These are phyloP conservation scores for Dynastes tityus DNA, from an alignment of 2,888 invertebrate genomes.

Conservation along the genomic window DNA sequence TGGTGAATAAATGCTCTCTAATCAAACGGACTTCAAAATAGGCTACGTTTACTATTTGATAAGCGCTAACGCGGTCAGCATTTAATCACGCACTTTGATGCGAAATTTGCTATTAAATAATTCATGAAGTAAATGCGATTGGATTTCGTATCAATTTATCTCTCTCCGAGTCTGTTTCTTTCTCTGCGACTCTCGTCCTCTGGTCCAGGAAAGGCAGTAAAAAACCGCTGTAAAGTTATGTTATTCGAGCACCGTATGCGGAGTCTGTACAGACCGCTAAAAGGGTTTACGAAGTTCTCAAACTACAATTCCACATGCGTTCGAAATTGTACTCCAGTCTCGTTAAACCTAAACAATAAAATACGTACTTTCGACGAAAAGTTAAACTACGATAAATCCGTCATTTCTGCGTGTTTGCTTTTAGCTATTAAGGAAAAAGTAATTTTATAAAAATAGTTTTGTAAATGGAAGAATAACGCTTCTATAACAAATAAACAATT, in stretches of 20 bases:
- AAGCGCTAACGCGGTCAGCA: conserved; percentile 55
- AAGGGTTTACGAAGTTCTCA: conserved; percentile 45
- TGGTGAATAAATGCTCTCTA: conserved; percentile 50
- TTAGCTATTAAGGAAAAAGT: conserved; percentile 4
- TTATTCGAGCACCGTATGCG: conserved; percentile 35
- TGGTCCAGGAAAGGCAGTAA: neutral
- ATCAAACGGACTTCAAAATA: conserved; percentile 56
- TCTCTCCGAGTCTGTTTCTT: conserved; percentile 1
- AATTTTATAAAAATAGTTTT: neutral
- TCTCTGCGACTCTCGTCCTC: neutral
- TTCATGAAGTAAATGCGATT: conserved; percentile 47
- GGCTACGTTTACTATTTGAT: conserved; percentile 55
- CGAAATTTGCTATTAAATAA: conserved; percentile 47
- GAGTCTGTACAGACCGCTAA: conserved; percentile 34
- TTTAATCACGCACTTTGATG: conserved; percentile 54
- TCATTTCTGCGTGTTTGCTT: neutral
- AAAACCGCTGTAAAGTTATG: conserved; percentile 36
- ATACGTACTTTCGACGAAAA: conserved; percentile 35
- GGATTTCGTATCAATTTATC: conserved; percentile 45
- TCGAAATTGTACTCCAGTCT: conserved; percentile 35
- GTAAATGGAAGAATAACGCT: too few relatives aligned
- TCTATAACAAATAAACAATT: too few relatives aligned
- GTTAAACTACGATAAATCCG: conserved; percentile 39
- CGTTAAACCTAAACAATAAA: conserved; percentile 44
- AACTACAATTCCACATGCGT: conserved; percentile 45